phyloP scores from a whole-genome alignment of 2,888 invertebrate species.

The Lepidochitona cinerea region DNA sequence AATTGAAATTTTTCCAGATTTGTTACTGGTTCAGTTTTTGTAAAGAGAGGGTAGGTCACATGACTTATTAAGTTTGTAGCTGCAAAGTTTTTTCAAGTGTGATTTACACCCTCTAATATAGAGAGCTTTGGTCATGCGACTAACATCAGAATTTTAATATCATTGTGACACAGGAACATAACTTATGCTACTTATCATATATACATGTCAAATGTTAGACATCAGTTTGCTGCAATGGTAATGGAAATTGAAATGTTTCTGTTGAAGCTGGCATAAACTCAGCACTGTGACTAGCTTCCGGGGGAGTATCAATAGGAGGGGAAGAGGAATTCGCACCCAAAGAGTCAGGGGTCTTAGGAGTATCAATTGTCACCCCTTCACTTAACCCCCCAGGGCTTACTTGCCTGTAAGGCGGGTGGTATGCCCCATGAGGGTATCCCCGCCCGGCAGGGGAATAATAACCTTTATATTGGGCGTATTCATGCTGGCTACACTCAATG shows the following conservation, averaged over 20 bases:
- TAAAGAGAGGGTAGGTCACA: no score
- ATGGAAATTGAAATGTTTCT: slow-evolving; percentile 39
- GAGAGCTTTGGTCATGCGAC: no score
- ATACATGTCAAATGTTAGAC: no score
- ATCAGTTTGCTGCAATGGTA: slow-evolving; percentile 46
- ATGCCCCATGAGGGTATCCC: slow-evolving; percentile 60
- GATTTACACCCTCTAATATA: no score
- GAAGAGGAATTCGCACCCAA: neutral
- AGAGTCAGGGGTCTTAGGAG: neutral
- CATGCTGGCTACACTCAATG: slow-evolving; percentile 48
- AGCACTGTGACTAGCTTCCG: slow-evolving; percentile 37
- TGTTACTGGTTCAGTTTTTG: no score
- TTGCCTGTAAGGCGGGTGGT: slow-evolving; percentile 30
- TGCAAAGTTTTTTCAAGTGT: no score
- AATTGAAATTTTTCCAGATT: no score
- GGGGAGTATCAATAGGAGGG: slow-evolving; percentile 17
- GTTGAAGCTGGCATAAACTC: slow-evolving; percentile 43
- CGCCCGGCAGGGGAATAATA: slow-evolving; percentile 58
- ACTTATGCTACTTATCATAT: no score
- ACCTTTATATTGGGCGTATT: slow-evolving; percentile 53
- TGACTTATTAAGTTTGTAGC: no score
- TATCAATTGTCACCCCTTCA: neutral
- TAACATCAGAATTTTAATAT: no score
- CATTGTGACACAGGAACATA: no score
- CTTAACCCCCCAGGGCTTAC: neutral